Evolutionary conservation across 53 echinoderm and acorn worm genomes (phyloP).

Genomic region (Echinarachnius parma): DNA sequence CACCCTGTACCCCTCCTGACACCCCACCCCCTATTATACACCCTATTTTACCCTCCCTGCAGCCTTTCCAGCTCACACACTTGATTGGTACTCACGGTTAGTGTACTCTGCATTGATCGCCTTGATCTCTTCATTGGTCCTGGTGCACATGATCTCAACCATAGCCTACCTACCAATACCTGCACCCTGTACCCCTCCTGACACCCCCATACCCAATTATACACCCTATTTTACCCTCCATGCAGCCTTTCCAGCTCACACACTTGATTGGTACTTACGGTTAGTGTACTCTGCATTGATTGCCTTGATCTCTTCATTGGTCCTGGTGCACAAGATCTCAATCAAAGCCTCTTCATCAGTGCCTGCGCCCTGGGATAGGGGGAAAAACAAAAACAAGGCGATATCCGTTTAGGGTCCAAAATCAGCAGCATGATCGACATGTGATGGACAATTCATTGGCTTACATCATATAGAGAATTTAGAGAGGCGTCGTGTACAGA

Average conservation of each 20-base stretch:
- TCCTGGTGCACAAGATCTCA: conserved; percentile 86
- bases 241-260: too few relatives aligned
- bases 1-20: too few relatives aligned
- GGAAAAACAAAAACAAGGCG: too few relatives aligned
- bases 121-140: conserved; percentile 69
- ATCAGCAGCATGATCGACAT: too few relatives aligned
- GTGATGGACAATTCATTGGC: too few relatives aligned
- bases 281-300: conserved; percentile 66
- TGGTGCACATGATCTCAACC: conserved; percentile 86
- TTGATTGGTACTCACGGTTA: conserved; percentile 74
- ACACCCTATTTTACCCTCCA: background rate
- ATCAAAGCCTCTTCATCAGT: conserved; percentile 82
- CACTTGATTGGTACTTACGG: too few relatives aligned
- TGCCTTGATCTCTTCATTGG: conserved; percentile 63
- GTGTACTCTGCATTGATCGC: conserved; percentile 68
- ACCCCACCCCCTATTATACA: too few relatives aligned
- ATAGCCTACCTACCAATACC: conserved; percentile 66
- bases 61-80: too few relatives aligned
- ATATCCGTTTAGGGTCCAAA: too few relatives aligned
- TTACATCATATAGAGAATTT: too few relatives aligned
- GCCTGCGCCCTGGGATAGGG: too few relatives aligned
- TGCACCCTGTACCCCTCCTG: background rate
- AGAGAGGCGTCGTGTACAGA: too few relatives aligned
- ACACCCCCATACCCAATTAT: background rate
- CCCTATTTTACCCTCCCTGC: background rate